phyloP scores from a whole-genome alignment of 2,797 vertebrate species.

The Pelodytes ibericus region DNA sequence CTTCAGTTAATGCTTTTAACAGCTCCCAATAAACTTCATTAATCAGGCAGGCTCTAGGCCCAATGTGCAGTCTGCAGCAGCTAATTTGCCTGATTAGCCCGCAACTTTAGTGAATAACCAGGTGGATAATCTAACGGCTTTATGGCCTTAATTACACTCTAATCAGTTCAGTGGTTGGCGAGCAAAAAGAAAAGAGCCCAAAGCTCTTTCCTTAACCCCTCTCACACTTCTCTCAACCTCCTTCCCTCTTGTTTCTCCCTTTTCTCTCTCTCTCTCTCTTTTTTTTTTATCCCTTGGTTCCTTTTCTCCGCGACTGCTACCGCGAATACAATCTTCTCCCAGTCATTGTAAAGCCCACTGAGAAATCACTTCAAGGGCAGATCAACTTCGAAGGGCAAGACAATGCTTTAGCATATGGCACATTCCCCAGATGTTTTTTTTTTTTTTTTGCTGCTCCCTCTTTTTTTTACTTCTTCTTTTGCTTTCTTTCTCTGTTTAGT shows the following conservation, averaged over 20 bases:
- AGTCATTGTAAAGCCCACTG: conserved; percentile 82
- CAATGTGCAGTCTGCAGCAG: conserved; percentile 80
- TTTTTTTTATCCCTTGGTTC: conserved; percentile 51
- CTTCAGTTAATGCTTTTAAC: conserved; percentile 99
- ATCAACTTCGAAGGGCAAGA: conserved; percentile 98
- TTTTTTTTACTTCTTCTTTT: conserved; percentile 45
- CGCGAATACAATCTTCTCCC: conserved; percentile 67
- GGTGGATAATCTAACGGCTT: conserved; percentile 98
- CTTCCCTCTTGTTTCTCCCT: conserved; percentile 12
- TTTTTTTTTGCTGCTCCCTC: no score
- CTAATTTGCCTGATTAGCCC: conserved; percentile 94
- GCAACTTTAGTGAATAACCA: conserved; percentile 92
- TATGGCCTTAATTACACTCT: conserved; percentile 98
- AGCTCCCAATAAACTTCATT: conserved; percentile 98
- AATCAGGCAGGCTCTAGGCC: conserved; percentile 90
- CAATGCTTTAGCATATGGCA: conserved; percentile 97
- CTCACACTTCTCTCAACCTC: not conserved
- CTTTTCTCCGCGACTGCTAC: conserved; percentile 59
- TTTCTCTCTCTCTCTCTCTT: conserved; percentile 17
- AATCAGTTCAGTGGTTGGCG: conserved; percentile 96
- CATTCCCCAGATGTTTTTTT: conserved; percentile 85
- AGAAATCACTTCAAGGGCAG: conserved; percentile 96
- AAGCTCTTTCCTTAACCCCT: conserved; percentile 60
- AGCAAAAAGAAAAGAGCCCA: conserved; percentile 65
- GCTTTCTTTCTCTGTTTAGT: conserved; percentile 36